Evolutionary conservation across 1,140 invertebrate genomes (phyloP).

Genomic region (Lucilia cuprina): DNA sequence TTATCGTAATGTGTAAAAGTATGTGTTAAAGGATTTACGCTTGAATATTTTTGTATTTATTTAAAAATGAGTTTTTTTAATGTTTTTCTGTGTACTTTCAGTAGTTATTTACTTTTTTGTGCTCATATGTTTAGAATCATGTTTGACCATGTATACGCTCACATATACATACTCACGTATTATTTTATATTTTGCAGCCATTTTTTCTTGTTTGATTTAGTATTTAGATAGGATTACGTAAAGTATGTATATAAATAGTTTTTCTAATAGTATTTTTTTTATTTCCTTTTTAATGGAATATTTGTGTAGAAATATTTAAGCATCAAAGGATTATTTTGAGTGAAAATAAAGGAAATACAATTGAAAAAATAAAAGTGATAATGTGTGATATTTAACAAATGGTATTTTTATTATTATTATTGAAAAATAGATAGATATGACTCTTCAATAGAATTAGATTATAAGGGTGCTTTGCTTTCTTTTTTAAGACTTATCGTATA

Average conservation of each 20-base stretch:
- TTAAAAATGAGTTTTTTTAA: slow-evolving; percentile 20
- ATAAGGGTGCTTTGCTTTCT: background rate
- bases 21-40: slow-evolving; percentile 50
- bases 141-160: background rate
- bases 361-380: background rate
- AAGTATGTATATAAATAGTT: background rate
- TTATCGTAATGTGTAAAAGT: background rate
- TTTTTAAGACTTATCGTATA: background rate
- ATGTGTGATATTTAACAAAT: slow-evolving; percentile 19
- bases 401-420: slow-evolving; percentile 24
- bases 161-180: background rate
- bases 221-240: slow-evolving; percentile 1
- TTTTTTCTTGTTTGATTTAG: background rate
- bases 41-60: slow-evolving; percentile 54
- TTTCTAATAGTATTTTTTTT: background rate
- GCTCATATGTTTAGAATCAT: background rate
- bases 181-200: background rate
- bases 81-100: background rate
- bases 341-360: background rate
- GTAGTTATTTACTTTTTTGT: background rate
- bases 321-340: background rate
- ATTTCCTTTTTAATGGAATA: slow-evolving; percentile 1
- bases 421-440: slow-evolving; percentile 34
- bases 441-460: background rate
- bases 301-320: slow-evolving; percentile 10